Evolutionary conservation across 35 echinoderm and acorn worm species (phyloP).

Genomic region (Diadema setosum): DNA sequence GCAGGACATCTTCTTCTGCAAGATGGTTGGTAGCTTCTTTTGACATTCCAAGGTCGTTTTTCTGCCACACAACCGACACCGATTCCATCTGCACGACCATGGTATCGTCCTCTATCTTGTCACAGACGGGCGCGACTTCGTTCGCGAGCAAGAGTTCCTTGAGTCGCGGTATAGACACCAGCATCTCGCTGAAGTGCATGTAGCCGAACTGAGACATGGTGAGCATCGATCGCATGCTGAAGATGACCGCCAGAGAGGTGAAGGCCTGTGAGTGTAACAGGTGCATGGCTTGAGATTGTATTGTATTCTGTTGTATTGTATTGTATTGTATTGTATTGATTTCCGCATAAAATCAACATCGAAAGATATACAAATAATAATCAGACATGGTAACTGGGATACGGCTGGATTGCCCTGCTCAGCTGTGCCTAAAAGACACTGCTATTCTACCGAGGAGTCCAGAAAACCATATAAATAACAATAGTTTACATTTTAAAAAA

Average conservation of each 20-base stretch:
- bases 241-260: conserved; percentile 30
- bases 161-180: conserved; percentile 24
- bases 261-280: conserved; percentile 16
- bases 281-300: not conserved
- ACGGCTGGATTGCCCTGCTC: no score
- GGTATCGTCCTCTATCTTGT: not conserved
- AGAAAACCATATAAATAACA: not conserved
- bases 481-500: no score
- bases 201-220: not conserved
- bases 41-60: not conserved
- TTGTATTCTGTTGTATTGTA: not conserved
- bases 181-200: conserved; percentile 4
- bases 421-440: no score
- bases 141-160: conserved; percentile 1
- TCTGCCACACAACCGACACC: not conserved
- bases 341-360: not conserved
- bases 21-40: no score
- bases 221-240: conserved; percentile 33
- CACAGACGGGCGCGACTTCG: not conserved
- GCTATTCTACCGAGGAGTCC: no score
- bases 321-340: not conserved
- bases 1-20: not conserved
- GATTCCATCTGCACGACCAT: not conserved
- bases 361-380: not conserved
- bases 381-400: no score